Conservation (phyloP, 2,888 invertebrate species). For the Neuroscelio doddi region DNA sequence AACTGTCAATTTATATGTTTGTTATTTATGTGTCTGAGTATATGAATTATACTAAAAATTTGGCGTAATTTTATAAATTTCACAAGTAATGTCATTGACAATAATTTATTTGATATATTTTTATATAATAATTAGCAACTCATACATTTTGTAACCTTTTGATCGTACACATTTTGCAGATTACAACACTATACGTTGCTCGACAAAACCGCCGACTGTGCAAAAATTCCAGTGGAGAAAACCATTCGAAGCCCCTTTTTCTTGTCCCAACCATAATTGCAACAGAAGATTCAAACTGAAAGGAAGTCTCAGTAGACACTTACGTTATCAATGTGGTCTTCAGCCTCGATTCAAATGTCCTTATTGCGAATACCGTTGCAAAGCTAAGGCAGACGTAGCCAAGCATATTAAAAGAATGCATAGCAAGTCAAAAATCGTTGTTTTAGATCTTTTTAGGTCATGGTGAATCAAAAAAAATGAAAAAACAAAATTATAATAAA, state of each 20-base stretch:
- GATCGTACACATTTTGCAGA: conserved; percentile 29
- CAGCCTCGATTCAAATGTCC: conserved; percentile 67
- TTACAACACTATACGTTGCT: conserved; percentile 1
- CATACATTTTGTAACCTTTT: conserved; percentile 8
- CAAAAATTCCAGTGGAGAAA: conserved; percentile 19
- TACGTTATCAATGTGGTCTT: conserved; percentile 66
- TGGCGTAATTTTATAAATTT: no score
- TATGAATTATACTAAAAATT: no score
- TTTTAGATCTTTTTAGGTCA: conserved; percentile 45
- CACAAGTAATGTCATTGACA: no score
- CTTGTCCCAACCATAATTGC: conserved; percentile 56
- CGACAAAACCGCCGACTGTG: not conserved
- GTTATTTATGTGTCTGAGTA: no score
- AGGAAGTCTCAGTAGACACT: conserved; percentile 62
- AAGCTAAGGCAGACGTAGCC: conserved; percentile 52
- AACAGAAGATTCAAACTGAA: conserved; percentile 55
- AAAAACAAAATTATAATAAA: no score
- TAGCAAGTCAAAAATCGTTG: conserved; percentile 33
- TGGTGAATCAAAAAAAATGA: conserved; percentile 16
- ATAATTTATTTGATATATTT: no score
- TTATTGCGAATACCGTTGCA: conserved; percentile 63
- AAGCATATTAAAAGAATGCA: conserved; percentile 51
- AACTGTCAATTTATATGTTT: no score
- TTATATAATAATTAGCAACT: no score
- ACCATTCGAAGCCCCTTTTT: conserved; percentile 19